phyloP scores from a whole-genome alignment of 2,113 vertebrate species.

The Motacilla tschutschensis region DNA sequence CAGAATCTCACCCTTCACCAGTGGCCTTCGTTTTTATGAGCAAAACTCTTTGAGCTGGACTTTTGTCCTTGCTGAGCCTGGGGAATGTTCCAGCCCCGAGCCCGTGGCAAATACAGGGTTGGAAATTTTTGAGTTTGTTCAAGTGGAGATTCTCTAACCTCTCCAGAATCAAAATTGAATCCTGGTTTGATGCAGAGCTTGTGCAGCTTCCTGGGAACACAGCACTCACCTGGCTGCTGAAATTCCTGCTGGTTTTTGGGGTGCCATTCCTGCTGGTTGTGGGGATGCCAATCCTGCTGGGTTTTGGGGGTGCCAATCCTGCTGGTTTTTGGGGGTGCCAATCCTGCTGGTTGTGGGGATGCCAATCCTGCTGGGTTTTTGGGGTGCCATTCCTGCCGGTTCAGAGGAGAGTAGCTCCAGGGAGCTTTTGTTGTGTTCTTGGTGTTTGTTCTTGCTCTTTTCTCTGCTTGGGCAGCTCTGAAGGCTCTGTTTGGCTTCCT shows the following conservation, averaged over 20 bases:
- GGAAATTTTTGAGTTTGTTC: not conserved
- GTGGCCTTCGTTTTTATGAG: not conserved
- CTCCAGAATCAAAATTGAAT: fast-evolving
- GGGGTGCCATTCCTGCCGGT: too few relatives aligned
- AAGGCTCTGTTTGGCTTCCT: not conserved
- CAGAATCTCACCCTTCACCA: not conserved
- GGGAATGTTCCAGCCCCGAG: not conserved
- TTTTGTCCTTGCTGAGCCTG: not conserved
- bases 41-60: not conserved
- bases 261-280: not conserved
- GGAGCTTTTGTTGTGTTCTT: not conserved
- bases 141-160: fast-evolving
- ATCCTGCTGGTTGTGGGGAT: too few relatives aligned
- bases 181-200: fast-evolving
- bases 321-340: not conserved
- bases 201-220: fast-evolving
- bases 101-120: fast-evolving
- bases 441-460: fast-evolving
- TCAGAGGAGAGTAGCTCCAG: not conserved
- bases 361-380: too few relatives aligned
- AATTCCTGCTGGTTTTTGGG: too few relatives aligned
- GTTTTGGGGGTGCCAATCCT: too few relatives aligned
- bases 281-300: too few relatives aligned
- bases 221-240: not conserved
- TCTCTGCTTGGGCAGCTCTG: not conserved